Percentiles rank a stretch among this genome's conserved stretches.
These are phyloP conservation scores for Pithys albifrons DNA, from an alignment of 2,113 vertebrate species.

Conservation along the genomic window DNA sequence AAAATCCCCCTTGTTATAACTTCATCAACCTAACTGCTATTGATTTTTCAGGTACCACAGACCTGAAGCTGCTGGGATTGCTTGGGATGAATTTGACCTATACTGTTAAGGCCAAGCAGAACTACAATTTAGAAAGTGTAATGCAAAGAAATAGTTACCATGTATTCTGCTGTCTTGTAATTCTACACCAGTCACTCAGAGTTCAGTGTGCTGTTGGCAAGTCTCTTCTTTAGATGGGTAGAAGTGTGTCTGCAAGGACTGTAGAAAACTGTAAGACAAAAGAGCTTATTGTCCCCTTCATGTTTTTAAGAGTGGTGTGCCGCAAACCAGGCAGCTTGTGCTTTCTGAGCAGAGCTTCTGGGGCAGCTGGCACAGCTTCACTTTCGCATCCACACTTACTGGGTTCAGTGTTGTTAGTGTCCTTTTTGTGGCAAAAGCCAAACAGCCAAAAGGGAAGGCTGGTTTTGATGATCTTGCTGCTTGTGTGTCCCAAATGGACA, in stretches of 20 bases:
- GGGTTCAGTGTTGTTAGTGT: not conserved
- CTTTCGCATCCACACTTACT: not conserved
- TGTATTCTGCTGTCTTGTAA: not conserved
- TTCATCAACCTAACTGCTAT: conserved; percentile 48
- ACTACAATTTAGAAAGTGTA: not conserved
- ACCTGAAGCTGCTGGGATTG: conserved; percentile 8
- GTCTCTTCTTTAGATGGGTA: not conserved
- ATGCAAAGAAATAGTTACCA: conserved; percentile 18
- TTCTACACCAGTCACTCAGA: conserved; percentile 20
- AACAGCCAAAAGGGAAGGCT: not conserved
- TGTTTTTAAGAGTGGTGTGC: not conserved
- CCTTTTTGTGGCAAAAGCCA: not conserved
- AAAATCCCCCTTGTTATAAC: conserved; percentile 12
- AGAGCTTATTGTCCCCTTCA: not conserved
- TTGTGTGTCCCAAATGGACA: not conserved
- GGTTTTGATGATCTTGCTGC: not conserved
- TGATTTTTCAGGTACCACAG: conserved; percentile 48
- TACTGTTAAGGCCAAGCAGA: not conserved
- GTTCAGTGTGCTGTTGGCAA: not conserved
- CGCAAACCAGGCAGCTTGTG: not conserved
- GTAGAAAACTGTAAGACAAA: conserved; percentile 26
- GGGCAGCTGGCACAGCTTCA: not conserved
- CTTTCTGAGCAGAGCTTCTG: not conserved
- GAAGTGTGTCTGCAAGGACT: not conserved
- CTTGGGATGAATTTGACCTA: conserved; percentile 24